Evolutionary conservation across 2,113 vertebrate genomes (phyloP), one percentile per base, ranked within the genome.

Genomic region (Apaloderma vittatum): DNA sequence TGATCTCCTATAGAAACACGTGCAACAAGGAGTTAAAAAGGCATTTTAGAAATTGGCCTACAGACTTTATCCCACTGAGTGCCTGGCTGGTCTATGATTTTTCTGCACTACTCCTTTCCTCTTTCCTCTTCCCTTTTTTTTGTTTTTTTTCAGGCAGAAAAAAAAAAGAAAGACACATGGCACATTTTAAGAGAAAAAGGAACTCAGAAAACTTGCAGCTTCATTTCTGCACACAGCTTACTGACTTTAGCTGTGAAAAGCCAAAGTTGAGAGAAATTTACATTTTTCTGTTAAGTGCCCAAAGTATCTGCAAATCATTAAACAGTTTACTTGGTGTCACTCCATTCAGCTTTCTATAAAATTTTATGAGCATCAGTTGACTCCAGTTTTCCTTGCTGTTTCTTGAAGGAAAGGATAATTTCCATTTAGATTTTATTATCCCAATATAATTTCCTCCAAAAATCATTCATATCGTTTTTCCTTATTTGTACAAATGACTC

Each of bases 191-290:
- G 86, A 77, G 57, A 86, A 94, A 93, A 88, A 70, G 81, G 88
- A 97, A 88, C 65, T 94, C 34, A 49, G 90, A 94, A 92, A 96
- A 87, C 71, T 80, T 52, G 23, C 24, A 61, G 27, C 43, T 84
- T 94, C 48, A 55, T 88, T 95, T 89, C 88, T 94, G 65, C 91
- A 95, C 40, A 74, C 16, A 86, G 59, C 11, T 94, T 71, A 92
- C 58, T 91, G 78, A 95, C 55, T 95, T 96, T 17, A 97, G 85
- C 75, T 94, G 86, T 77, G 93, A 97, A 95, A 90, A 66, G 83
- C 46, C 89, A 51, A 95, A 95, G 77, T 22, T 94, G 58, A 92
- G 80, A 82, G 22, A 86, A 92, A 89, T 93, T 66, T 88, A 54
- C 26, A 45, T 71, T 54, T 74, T 81, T 71, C 63, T 68, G 61